Evolutionary conservation across 2,113 vertebrate genomes (phyloP), one percentile per base, ranked within the genome.

Genomic region (Electrona antarctica): DNA sequence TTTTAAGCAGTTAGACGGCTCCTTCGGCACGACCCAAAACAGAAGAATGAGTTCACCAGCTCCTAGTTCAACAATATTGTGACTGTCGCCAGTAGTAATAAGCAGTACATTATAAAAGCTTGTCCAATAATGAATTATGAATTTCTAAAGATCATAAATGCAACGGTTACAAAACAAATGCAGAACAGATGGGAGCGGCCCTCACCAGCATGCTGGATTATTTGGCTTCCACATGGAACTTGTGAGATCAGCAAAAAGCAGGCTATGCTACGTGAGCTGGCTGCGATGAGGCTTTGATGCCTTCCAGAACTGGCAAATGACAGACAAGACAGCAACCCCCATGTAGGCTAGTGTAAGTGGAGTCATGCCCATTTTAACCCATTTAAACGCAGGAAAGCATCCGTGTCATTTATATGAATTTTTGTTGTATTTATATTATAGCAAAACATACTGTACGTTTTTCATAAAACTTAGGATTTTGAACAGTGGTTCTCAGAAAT

Each of bases 291-390:
- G 21, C 21, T 21, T 21, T 41, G n/a, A 7, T 41, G 14, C 45
- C 29, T 75, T 82, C 80, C 88, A 82, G 83, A 41, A 83, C 65
- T 70, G 33, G 28, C 69, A 41, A 70, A 81, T 79, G 83, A 84
- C 69, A 21, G 78, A 74, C 21, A 4, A 28, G 49, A n/a, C 33
- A 41, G 33, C 48, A 57, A 21, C 63, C 3, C 21, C 67, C 58
- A 61, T 11, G 33, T 33, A 45, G 15, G 11, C 21, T 8, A 9
- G 56, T 21, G 12, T 15, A 54, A 64, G 54, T 7, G n/a, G 45
- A 77, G 21, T n/a, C n/a, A 3, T 2, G 58, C 21, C 64, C 8
- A 52, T 74, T 47, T 21, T 21, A 21, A 21, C 21, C 21, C 21
- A 21, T 21, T 21, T 21, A 21, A 21, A 21, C 21, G 21, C 21